phyloP scores from a whole-genome alignment of 2,113 vertebrate genomes.

The Gymnogyps californianus region DNA sequence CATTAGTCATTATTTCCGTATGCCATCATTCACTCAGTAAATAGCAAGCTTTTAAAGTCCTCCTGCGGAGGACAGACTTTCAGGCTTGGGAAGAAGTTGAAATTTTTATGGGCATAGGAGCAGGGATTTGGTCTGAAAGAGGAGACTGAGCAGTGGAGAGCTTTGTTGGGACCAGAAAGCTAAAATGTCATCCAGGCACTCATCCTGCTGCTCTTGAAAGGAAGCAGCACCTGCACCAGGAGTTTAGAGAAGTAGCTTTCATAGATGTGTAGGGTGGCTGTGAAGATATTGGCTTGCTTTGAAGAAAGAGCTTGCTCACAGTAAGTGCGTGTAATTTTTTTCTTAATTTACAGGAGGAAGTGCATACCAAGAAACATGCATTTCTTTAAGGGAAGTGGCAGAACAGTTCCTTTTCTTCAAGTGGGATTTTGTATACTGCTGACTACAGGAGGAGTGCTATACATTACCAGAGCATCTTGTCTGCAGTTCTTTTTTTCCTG shows the following conservation, averaged over 20 bases:
- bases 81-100: neutral
- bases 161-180: neutral
- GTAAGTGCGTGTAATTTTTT: rapidly evolving
- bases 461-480: neutral
- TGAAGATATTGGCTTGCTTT: neutral
- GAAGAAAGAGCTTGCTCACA: neutral
- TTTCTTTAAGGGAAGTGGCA: neutral
- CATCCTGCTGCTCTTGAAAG: neutral
- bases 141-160: neutral
- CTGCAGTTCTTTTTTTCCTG: neutral
- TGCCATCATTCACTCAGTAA: neutral
- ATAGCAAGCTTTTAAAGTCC: neutral
- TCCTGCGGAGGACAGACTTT: neutral
- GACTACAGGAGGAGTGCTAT: neutral
- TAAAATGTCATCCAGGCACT: neutral
- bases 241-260: neutral
- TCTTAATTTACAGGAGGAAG: neutral
- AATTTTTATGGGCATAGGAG: neutral
- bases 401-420: neutral
- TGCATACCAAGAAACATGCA: neutral
- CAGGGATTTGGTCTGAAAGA: neutral
- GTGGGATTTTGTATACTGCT: neutral
- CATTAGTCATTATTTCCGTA: neutral
- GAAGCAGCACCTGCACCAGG: neutral
- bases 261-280: neutral